Evolutionary conservation across 2,888 invertebrate species (phyloP).

Genomic region (Nebria salina): DNA sequence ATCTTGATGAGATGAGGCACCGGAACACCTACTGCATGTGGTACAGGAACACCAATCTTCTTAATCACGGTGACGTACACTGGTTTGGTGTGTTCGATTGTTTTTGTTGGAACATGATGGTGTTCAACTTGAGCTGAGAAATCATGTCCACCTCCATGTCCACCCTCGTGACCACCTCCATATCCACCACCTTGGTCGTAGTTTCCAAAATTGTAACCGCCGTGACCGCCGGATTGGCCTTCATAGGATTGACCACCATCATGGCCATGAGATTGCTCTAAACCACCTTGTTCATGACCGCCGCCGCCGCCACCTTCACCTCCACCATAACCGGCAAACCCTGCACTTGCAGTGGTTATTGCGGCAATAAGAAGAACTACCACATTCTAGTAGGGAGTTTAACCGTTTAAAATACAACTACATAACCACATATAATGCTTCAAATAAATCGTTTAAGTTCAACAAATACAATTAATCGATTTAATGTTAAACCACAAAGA

Average conservation of each 20-base stretch:
- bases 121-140: constrained; percentile 67
- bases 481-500: no score
- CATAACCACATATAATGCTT: no score
- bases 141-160: constrained; percentile 67
- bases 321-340: constrained; percentile 45
- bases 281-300: constrained; percentile 47
- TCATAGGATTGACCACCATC: constrained; percentile 66
- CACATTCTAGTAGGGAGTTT: not conserved
- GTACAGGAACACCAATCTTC: constrained; percentile 77
- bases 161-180: constrained; percentile 55
- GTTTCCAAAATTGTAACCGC: constrained; percentile 49
- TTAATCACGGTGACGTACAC: constrained; percentile 77
- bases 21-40: constrained; percentile 76
- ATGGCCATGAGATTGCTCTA: constrained; percentile 60
- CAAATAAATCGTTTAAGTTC: no score
- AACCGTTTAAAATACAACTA: not conserved
- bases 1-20: constrained; percentile 76
- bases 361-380: not conserved
- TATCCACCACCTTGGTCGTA: constrained; percentile 46
- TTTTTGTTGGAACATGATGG: constrained; percentile 66
- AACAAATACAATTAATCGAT: no score
- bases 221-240: constrained; percentile 62
- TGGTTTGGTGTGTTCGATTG: constrained; percentile 75
- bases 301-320: constrained; percentile 47
- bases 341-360: not conserved